phyloP scores from a whole-genome alignment of 2,113 vertebrate genomes.

The Bos taurus region DNA sequence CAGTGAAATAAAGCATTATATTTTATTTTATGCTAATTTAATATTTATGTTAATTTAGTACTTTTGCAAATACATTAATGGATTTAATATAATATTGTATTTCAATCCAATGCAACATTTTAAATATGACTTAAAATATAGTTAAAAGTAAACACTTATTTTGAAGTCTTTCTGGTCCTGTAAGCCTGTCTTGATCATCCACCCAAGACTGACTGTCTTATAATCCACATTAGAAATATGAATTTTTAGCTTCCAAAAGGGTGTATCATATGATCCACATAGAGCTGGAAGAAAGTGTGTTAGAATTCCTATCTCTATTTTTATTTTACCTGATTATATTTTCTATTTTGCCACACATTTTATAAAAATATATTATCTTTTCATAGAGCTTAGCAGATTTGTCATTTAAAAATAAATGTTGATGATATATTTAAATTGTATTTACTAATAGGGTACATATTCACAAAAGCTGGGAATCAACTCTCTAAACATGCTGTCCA shows the following conservation, averaged over 20 bases:
- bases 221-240: background rate
- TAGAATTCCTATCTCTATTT: background rate
- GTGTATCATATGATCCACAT: background rate
- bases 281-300: background rate
- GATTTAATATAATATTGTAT: background rate
- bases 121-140: background rate
- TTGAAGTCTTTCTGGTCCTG: background rate
- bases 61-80: background rate
- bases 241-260: background rate
- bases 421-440: background rate
- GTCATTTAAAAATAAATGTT: background rate
- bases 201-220: background rate
- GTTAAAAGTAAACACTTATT: background rate
- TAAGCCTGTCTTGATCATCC: background rate
- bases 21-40: background rate
- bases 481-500: background rate
- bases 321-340: background rate
- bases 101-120: background rate
- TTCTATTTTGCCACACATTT: background rate
- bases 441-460: background rate
- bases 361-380: background rate
- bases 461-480: background rate
- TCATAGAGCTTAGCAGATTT: background rate
- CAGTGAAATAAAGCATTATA: background rate
- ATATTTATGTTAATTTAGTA: background rate